These are phyloP conservation scores for Epinephelus fuscoguttatus DNA, from an alignment of 2,113 vertebrate genomes.

Conservation along the genomic window DNA sequence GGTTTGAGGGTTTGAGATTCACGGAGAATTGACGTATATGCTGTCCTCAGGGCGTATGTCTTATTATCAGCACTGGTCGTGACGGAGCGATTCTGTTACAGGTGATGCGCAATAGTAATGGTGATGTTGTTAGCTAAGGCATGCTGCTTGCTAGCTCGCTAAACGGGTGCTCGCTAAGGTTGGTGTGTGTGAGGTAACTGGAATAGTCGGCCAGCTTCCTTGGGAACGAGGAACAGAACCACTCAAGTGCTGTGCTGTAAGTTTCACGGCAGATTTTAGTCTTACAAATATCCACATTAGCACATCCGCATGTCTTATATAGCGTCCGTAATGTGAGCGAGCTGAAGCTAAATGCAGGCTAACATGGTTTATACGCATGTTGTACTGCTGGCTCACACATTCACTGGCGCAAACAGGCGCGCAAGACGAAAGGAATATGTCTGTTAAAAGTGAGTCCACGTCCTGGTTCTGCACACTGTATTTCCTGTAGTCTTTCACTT, in stretches of 20 bases:
- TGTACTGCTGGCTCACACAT: background rate
- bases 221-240: background rate
- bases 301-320: background rate
- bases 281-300: fast-evolving
- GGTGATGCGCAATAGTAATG: slow-evolving; percentile 26
- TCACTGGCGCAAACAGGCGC: slow-evolving; percentile 15
- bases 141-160: slow-evolving; percentile 44
- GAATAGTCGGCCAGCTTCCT: slow-evolving; percentile 16
- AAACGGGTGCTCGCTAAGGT: slow-evolving; percentile 21
- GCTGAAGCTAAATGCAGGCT: background rate
- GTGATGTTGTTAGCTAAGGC: slow-evolving; percentile 31
- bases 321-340: background rate
- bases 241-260: background rate
- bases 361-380: background rate
- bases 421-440: background rate
- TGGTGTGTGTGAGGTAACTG: slow-evolving; percentile 31
- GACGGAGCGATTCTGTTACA: background rate
- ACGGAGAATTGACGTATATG: background rate
- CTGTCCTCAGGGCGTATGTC: background rate
- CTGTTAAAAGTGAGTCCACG: background rate
- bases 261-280: background rate
- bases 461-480: background rate
- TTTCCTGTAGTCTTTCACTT: background rate
- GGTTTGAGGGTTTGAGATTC: background rate
- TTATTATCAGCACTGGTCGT: background rate